These are phyloP conservation scores for Sardinella longiceps DNA, from an alignment of 2,797 vertebrate species.

Conservation along the genomic window DNA sequence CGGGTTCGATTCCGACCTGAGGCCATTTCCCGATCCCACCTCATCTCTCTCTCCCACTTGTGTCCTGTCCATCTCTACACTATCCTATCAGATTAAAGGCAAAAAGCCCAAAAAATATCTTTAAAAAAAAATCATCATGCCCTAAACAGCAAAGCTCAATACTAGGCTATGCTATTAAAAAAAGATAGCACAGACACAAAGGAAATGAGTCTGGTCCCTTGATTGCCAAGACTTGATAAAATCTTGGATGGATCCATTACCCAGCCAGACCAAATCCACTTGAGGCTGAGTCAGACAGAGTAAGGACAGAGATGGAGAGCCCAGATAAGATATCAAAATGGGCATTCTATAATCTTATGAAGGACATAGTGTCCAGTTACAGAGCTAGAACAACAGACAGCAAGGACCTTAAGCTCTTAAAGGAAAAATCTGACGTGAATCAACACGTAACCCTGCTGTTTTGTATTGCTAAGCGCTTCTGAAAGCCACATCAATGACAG, in stretches of 20 bases:
- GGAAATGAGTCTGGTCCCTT: not conserved
- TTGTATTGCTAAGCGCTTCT: too few relatives aligned
- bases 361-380: not conserved
- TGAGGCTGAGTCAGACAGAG: not conserved
- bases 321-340: not conserved
- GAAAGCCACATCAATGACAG: too few relatives aligned
- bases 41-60: too few relatives aligned
- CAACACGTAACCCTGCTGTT: too few relatives aligned
- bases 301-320: not conserved
- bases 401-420: too few relatives aligned
- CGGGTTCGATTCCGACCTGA: too few relatives aligned
- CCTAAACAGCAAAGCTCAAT: not conserved
- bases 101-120: too few relatives aligned
- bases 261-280: not conserved
- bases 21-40: too few relatives aligned
- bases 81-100: too few relatives aligned
- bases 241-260: not conserved
- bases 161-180: not conserved
- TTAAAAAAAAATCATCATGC: too few relatives aligned
- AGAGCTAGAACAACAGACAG: not conserved
- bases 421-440: too few relatives aligned
- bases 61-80: too few relatives aligned
- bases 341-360: not conserved
- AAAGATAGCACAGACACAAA: not conserved
- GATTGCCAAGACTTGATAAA: not conserved